phyloP scores from a whole-genome alignment of 2,797 vertebrate genomes.

The Sardinella longiceps region DNA sequence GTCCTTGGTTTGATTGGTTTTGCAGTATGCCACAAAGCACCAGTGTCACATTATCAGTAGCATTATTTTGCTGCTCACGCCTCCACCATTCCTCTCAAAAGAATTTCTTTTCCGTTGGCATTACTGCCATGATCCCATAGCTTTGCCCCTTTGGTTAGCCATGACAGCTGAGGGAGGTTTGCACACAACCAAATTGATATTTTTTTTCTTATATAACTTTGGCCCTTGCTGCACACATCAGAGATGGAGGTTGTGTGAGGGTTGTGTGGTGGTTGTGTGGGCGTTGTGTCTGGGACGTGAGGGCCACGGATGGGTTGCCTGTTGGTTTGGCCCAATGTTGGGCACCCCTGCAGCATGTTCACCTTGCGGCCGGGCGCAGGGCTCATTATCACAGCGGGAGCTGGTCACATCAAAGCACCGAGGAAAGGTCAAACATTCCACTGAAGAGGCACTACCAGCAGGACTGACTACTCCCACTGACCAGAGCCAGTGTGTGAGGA shows the following conservation, averaged over 20 bases:
- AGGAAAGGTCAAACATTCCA: slow-evolving; percentile 90
- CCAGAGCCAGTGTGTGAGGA: slow-evolving; percentile 28
- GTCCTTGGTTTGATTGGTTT: neutral
- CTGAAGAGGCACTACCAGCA: slow-evolving; percentile 77
- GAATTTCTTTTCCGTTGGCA: neutral
- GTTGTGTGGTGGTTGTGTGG: slow-evolving; percentile 34
- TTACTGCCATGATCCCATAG: neutral
- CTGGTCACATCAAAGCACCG: slow-evolving; percentile 88
- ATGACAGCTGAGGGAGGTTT: neutral
- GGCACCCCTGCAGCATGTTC: slow-evolving; percentile 71
- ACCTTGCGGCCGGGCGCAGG: slow-evolving; percentile 73
- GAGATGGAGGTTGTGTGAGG: neutral
- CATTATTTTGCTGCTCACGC: neutral
- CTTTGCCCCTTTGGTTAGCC: neutral
- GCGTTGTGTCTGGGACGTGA: slow-evolving; percentile 14
- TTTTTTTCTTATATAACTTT: neutral
- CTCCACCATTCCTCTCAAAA: neutral
- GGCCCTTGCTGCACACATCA: neutral
- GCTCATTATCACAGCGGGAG: slow-evolving; percentile 84
- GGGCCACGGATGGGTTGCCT: slow-evolving; percentile 20
- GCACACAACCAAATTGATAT: neutral
- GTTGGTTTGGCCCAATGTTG: slow-evolving; percentile 65
- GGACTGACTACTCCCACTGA: slow-evolving; percentile 58
- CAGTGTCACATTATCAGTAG: neutral
- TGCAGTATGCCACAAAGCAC: neutral